Evolutionary conservation across 2,888 invertebrate species (phyloP).

Genomic region (Leuctra nigra): DNA sequence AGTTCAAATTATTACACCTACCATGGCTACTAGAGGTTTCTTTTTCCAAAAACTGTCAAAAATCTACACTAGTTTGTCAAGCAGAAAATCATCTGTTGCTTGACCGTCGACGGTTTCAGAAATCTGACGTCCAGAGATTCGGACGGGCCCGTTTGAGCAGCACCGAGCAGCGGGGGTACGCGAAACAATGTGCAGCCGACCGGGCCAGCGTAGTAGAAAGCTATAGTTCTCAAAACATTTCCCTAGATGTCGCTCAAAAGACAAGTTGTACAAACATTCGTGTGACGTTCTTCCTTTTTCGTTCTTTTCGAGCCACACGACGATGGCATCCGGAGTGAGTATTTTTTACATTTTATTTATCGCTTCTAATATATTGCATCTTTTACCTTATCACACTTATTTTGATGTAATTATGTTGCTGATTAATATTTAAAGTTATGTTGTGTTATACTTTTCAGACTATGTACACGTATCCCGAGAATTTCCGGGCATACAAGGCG

Average conservation of each 20-base stretch:
- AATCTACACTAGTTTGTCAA: conserved; percentile 7
- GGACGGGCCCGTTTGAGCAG: too few relatives aligned
- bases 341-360: conserved; percentile 33
- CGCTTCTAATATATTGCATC: conserved; percentile 1
- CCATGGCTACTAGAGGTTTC: conserved; percentile 7
- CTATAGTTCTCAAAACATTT: too few relatives aligned
- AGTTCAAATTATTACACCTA: neutral
- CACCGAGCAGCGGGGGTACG: too few relatives aligned
- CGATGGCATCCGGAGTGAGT: conserved; percentile 51
- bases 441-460: conserved; percentile 55
- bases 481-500: conserved; percentile 97
- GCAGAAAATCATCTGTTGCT: conserved; percentile 17
- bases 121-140: too few relatives aligned
- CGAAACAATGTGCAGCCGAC: neutral
- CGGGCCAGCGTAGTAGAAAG: neutral
- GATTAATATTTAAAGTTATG: neutral
- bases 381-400: too few relatives aligned
- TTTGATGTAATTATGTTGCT: conserved; percentile 5
- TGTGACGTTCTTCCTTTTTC: conserved; percentile 36
- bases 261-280: too few relatives aligned
- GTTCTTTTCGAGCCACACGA: conserved; percentile 35
- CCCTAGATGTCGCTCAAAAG: too few relatives aligned
- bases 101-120: conserved; percentile 2
- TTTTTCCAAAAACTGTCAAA: neutral
- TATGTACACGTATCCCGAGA: conserved; percentile 95